Percentiles rank a stretch among this genome's conserved stretches.
phyloP scores from a whole-genome alignment of 2,888 invertebrate genomes.

The Melinaea marsaeus region DNA sequence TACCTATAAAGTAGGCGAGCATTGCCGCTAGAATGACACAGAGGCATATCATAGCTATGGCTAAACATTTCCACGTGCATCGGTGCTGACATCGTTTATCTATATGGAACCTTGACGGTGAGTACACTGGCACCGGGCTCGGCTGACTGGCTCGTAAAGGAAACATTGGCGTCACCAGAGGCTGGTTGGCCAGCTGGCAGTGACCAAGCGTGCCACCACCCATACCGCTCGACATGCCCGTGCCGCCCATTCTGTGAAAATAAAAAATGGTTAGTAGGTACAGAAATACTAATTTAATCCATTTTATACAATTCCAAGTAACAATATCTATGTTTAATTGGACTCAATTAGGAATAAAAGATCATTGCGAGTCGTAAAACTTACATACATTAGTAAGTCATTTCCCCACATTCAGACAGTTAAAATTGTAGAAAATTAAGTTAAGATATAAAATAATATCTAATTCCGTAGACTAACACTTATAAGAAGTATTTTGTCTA shows the following conservation, averaged over 20 bases:
- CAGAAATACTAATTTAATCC: too few species aligned
- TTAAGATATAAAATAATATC: too few species aligned
- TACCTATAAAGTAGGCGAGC: conserved; percentile 97
- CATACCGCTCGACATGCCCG: conserved; percentile 77
- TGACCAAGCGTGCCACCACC: conserved; percentile 81
- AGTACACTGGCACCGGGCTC: conserved; percentile 85
- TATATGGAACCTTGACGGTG: conserved; percentile 95
- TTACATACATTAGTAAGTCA: too few species aligned
- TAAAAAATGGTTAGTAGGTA: conserved; percentile 29
- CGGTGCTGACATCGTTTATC: conserved; percentile 95
- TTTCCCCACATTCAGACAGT: too few species aligned
- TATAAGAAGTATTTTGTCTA: neutral
- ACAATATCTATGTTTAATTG: too few species aligned
- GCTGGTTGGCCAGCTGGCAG: conserved; percentile 84
- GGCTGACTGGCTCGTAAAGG: conserved; percentile 90
- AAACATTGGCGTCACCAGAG: conserved; percentile 93
- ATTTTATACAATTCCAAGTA: too few species aligned
- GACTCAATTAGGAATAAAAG: too few species aligned
- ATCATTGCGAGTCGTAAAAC: too few species aligned
- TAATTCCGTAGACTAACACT: neutral
- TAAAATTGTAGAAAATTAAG: too few species aligned
- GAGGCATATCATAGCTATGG: conserved; percentile 94
- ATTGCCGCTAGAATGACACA: conserved; percentile 94
- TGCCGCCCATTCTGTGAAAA: conserved; percentile 71
- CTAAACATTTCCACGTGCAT: conserved; percentile 98